Evolutionary conservation across 2,888 invertebrate species (phyloP).

Genomic region (Rhagonycha fulva): DNA sequence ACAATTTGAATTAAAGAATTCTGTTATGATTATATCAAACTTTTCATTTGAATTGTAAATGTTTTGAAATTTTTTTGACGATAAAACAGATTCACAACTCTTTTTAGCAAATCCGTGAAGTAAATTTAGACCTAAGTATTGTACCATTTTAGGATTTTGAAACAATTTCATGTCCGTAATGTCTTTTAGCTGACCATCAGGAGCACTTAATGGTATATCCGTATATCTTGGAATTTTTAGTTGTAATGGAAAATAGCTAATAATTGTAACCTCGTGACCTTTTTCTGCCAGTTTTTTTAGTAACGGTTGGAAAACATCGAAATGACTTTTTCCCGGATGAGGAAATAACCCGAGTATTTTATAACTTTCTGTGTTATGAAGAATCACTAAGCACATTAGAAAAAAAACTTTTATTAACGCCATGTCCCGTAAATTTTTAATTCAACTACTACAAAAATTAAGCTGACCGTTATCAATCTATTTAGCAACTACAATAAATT

Average conservation of each 20-base stretch:
- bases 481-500: no score
- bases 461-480: no score
- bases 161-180: neutral
- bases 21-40: constrained; percentile 71
- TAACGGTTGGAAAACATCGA: constrained; percentile 65
- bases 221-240: constrained; percentile 60
- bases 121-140: neutral
- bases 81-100: constrained; percentile 19
- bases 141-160: neutral
- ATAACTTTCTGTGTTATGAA: neutral
- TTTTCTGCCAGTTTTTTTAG: constrained; percentile 62
- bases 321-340: constrained; percentile 73
- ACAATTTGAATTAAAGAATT: constrained; percentile 75
- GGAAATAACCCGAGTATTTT: constrained; percentile 70
- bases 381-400: neutral
- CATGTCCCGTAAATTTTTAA: neutral
- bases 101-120: constrained; percentile 6
- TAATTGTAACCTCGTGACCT: constrained; percentile 70
- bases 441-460: no score
- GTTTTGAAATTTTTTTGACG: constrained; percentile 38
- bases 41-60: constrained; percentile 44
- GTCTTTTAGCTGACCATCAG: neutral
- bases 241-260: constrained; percentile 66
- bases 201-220: constrained; percentile 59
- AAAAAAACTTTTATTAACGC: neutral